phyloP scores from a whole-genome alignment of 2,113 vertebrate species.

The Lampris megalopsis region DNA sequence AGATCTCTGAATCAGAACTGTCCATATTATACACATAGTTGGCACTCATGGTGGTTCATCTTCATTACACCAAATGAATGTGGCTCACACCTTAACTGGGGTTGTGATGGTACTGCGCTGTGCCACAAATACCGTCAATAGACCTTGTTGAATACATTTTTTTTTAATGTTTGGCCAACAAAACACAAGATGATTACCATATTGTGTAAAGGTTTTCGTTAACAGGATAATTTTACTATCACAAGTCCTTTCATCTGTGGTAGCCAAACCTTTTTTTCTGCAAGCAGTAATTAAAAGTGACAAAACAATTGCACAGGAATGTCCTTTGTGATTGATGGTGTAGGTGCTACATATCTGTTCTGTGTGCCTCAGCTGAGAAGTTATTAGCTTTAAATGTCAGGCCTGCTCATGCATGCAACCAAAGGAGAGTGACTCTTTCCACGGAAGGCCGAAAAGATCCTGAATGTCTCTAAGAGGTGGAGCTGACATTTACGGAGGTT shows the following conservation, averaged over 20 bases:
- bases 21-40: too few species aligned
- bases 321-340: neutral
- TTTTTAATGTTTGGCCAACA: too few species aligned
- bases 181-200: too few species aligned
- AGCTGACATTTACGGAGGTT: slow-evolving; percentile 42
- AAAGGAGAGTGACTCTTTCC: neutral
- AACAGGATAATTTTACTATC: neutral
- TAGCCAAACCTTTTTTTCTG: neutral
- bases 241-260: neutral
- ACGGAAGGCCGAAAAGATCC: neutral
- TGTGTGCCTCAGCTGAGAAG: neutral
- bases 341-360: slow-evolving; percentile 5
- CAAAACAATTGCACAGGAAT: neutral
- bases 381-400: slow-evolving; percentile 48
- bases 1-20: too few species aligned
- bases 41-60: too few species aligned
- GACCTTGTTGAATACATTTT: too few species aligned
- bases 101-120: too few species aligned
- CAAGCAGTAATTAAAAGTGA: neutral
- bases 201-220: neutral
- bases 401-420: slow-evolving; percentile 54
- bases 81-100: too few species aligned
- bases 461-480: slow-evolving; percentile 21
- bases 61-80: too few species aligned
- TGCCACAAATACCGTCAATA: too few species aligned